These are phyloP conservation scores for Limnephilus auricula DNA, from an alignment of 2,888 invertebrate species.

Conservation along the genomic window DNA sequence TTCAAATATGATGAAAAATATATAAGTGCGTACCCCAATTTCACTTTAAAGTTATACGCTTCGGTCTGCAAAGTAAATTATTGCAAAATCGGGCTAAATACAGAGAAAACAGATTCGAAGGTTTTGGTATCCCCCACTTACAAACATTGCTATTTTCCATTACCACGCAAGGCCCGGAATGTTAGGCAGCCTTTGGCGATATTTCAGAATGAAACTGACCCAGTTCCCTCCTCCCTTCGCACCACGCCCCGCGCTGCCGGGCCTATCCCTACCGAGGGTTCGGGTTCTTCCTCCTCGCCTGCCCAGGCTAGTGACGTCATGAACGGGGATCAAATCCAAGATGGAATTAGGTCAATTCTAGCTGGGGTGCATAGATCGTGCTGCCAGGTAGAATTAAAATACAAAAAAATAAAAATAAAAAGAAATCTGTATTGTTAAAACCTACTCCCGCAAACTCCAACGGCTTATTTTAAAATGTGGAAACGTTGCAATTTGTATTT, in stretches of 20 bases:
- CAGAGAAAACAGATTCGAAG: neutral
- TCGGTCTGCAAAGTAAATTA: neutral
- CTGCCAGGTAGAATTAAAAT: conserved; percentile 32
- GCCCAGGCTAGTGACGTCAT: conserved; percentile 70
- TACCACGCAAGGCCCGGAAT: conserved; percentile 24
- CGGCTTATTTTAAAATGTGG: too few relatives aligned
- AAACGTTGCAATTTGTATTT: too few relatives aligned
- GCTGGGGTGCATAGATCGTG: conserved; percentile 60
- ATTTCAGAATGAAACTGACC: conserved; percentile 66
- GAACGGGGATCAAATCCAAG: conserved; percentile 25
- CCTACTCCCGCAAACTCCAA: neutral
- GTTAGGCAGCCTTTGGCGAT: conserved; percentile 49
- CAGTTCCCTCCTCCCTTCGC: conserved; percentile 68
- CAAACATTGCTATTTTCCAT: conserved; percentile 18
- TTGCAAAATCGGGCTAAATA: neutral
- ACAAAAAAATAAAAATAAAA: neutral
- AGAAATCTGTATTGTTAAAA: neutral
- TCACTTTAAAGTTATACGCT: neutral
- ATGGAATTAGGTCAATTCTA: conserved; percentile 60
- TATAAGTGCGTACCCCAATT: neutral
- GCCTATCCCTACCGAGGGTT: conserved; percentile 2
- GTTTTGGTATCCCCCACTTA: neutral
- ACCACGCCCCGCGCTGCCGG: conserved; percentile 14
- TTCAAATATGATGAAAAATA: neutral
- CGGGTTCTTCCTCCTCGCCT: conserved; percentile 13